A percentile compares a stretch with the other conserved stretches of the same genome.
phyloP scores from a whole-genome alignment of 2,113 vertebrate genomes.

The Nerophis lumbriciformis region DNA sequence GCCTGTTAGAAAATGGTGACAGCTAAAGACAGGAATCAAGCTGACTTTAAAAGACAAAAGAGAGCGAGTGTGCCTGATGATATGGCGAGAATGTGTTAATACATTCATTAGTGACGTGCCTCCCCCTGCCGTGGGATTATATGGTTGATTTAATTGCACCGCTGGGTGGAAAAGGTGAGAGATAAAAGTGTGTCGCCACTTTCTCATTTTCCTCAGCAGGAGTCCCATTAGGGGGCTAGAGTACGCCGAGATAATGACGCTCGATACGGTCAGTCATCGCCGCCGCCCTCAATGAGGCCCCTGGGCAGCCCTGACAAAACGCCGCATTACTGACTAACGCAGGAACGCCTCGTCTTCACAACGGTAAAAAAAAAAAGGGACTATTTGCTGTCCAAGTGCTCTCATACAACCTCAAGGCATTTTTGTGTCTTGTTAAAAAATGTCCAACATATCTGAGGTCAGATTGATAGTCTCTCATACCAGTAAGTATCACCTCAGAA shows the following conservation, averaged over 20 bases:
- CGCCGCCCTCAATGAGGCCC: conserved; percentile 2
- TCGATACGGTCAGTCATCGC: conserved; percentile 2
- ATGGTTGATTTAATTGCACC: conserved; percentile 21
- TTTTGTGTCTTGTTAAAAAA: no score
- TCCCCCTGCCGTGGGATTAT: conserved; percentile 2
- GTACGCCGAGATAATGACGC: background rate
- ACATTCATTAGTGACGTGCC: conserved; percentile 1
- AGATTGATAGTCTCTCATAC: no score
- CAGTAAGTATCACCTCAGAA: no score
- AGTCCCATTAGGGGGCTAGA: conserved; percentile 11
- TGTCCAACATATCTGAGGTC: no score
- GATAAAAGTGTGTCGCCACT: conserved; percentile 13
- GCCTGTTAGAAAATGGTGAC: no score
- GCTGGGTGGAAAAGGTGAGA: conserved; percentile 25
- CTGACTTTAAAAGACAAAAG: no score
- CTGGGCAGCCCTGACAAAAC: conserved; percentile 6
- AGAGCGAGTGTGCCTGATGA: background rate
- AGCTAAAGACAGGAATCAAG: no score
- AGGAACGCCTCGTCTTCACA: conserved; percentile 7
- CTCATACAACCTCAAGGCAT: no score
- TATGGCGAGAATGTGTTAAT: background rate
- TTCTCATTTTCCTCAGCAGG: conserved; percentile 1
- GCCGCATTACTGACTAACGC: conserved; percentile 4
- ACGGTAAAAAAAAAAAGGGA: background rate
- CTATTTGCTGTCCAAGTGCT: background rate